Percentiles rank a stretch among this genome's conserved stretches.
These are phyloP conservation scores for Ormia ochracea DNA, from an alignment of 2,888 invertebrate species.

Conservation along the genomic window DNA sequence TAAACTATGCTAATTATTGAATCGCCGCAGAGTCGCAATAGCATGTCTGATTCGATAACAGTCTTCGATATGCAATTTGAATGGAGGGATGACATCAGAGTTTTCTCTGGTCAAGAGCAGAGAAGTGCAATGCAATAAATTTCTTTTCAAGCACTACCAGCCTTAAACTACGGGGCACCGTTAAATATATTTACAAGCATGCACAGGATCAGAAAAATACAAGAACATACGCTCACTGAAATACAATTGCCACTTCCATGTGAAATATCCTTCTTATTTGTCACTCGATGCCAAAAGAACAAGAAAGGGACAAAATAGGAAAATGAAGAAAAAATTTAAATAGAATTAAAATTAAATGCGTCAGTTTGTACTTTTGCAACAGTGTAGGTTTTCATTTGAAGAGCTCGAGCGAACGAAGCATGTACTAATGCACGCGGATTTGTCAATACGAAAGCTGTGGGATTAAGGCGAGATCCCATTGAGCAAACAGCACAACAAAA, in stretches of 20 bases:
- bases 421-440: slow-evolving; percentile 38
- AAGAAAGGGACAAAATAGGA: not conserved
- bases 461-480: slow-evolving; percentile 68
- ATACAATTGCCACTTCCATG: slow-evolving; percentile 32
- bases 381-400: not conserved
- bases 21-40: too few species aligned
- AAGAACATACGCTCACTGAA: not conserved
- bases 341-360: slow-evolving; percentile 37
- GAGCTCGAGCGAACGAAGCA: not conserved
- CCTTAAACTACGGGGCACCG: not conserved
- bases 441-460: slow-evolving; percentile 64
- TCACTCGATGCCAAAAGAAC: slow-evolving; percentile 43
- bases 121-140: too few species aligned
- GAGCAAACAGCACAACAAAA: slow-evolving; percentile 72
- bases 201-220: too few species aligned
- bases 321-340: not conserved
- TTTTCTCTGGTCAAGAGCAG: too few species aligned
- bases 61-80: too few species aligned
- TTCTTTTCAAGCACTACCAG: not conserved
- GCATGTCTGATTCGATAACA: too few species aligned
- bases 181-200: not conserved
- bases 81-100: too few species aligned
- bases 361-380: slow-evolving; percentile 3
- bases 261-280: slow-evolving; percentile 53
- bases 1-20: too few species aligned